Evolutionary conservation across 53 echinoderm and acorn worm genomes (phyloP).

Genomic region (Temnopleurus reevesii): DNA sequence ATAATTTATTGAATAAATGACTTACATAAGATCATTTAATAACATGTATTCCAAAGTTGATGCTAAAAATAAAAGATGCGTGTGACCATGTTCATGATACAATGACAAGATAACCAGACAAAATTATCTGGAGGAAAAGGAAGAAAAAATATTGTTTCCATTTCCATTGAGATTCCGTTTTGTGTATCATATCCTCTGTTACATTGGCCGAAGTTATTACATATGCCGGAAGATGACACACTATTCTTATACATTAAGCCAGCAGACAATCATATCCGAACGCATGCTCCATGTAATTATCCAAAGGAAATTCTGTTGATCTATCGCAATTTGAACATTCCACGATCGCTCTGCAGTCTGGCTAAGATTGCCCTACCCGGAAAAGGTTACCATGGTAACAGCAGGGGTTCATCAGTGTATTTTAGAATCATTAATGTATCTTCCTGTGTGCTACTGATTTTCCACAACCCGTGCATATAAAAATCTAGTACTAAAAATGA

Average conservation of each 20-base stretch:
- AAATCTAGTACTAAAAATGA: too few relatives aligned
- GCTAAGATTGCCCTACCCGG: neutral
- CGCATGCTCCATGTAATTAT: constrained; percentile 14
- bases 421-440: neutral
- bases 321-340: neutral
- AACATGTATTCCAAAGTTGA: too few relatives aligned
- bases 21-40: too few relatives aligned
- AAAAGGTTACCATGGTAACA: neutral
- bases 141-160: neutral
- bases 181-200: neutral
- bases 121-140: too few relatives aligned
- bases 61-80: too few relatives aligned
- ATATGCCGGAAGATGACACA: constrained; percentile 19
- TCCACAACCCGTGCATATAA: too few relatives aligned
- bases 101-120: too few relatives aligned
- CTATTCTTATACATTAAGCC: neutral
- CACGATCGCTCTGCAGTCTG: neutral
- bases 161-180: neutral
- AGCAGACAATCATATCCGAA: constrained; percentile 10
- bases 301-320: neutral
- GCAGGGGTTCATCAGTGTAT: neutral
- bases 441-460: neutral
- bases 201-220: neutral
- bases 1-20: too few relatives aligned
- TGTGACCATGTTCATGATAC: too few relatives aligned